Evolutionary conservation across 2,113 vertebrate species (phyloP).

Genomic region (Cyprinodon tularosa): DNA sequence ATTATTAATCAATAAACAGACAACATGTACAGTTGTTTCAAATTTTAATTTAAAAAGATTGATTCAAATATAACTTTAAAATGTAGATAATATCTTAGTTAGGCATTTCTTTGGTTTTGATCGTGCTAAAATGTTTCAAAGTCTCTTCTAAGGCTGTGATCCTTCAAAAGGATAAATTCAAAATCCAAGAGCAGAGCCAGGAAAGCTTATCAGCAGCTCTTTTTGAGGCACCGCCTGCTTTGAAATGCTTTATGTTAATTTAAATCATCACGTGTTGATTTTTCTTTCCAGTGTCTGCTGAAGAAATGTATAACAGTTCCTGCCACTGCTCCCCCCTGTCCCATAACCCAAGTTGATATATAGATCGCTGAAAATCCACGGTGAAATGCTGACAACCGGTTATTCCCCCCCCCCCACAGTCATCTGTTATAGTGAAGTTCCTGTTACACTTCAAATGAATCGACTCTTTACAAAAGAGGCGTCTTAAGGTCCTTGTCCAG

Average conservation of each 20-base stretch:
- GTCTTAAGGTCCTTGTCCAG: constrained; percentile 41
- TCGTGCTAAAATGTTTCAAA: neutral
- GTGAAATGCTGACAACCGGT: constrained; percentile 55
- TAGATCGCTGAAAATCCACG: constrained; percentile 23
- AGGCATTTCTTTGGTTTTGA: neutral
- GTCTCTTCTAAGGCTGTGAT: neutral
- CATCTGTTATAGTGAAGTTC: constrained; percentile 48
- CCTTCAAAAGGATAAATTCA: neutral
- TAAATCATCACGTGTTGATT: neutral
- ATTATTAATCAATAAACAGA: too few relatives aligned
- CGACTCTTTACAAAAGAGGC: constrained; percentile 44
- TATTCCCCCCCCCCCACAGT: constrained; percentile 38
- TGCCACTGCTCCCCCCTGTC: neutral
- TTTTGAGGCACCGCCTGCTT: neutral
- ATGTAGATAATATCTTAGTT: neutral
- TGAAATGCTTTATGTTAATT: neutral
- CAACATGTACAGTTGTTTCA: too few relatives aligned
- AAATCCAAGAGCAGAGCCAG: neutral
- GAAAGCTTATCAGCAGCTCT: neutral
- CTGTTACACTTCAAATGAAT: constrained; percentile 53
- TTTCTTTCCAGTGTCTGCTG: neutral
- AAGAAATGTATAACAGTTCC: constrained; percentile 3
- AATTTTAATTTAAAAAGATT: neutral
- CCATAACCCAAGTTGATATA: constrained; percentile 32
- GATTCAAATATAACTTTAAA: neutral